Conservation (phyloP, 2,888 invertebrate species). For the Syrphus vitripennis region DNA sequence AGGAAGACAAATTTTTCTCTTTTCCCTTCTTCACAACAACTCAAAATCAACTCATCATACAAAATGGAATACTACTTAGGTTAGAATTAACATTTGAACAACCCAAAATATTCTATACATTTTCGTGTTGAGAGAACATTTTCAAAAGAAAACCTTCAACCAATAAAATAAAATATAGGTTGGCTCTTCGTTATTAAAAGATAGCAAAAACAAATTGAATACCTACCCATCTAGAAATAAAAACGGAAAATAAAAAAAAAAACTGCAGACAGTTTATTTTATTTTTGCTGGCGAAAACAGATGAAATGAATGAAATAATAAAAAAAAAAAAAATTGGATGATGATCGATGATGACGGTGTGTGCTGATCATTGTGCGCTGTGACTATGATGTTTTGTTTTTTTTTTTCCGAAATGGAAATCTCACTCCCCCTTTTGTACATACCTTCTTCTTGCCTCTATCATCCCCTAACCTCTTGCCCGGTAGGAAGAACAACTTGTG, state of each 20-base stretch:
- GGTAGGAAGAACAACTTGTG: conserved; percentile 37
- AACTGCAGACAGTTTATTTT: conserved; percentile 32
- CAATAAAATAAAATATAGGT: conserved; percentile 16
- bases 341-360: conserved; percentile 63
- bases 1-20: conserved; percentile 24
- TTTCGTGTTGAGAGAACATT: neutral
- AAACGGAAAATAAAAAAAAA: neutral
- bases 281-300: conserved; percentile 24
- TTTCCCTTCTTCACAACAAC: conserved; percentile 3
- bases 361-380: conserved; percentile 49
- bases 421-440: neutral
- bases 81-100: conserved; percentile 37
- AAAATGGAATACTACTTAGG: conserved; percentile 71
- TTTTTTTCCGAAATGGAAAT: conserved; percentile 28
- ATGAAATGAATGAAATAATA: no score
- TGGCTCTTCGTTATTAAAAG: neutral
- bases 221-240: no score
- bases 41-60: conserved; percentile 29
- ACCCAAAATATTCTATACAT: neutral
- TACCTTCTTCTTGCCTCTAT: neutral
- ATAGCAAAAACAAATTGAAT: neutral
- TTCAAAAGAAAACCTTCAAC: conserved; percentile 23
- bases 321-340: conserved; percentile 42
- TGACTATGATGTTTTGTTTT: conserved; percentile 38
- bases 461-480: neutral